A percentile compares a stretch with the other conserved stretches of the same genome.
phyloP scores from a whole-genome alignment of 2,113 vertebrate species.

The Copsychus sechellarum region DNA sequence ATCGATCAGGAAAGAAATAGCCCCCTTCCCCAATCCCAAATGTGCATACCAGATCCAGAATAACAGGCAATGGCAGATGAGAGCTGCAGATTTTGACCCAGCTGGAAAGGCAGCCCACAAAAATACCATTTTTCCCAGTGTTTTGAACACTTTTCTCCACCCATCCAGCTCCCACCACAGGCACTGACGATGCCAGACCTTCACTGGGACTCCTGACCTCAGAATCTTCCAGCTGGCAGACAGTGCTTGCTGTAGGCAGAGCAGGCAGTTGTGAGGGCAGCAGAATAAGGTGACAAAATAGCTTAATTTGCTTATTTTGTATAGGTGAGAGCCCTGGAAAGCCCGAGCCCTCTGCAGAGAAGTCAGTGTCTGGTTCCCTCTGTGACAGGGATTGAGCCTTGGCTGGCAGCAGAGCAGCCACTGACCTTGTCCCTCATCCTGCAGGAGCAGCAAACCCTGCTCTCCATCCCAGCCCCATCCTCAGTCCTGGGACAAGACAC shows the following conservation, averaged over 20 bases:
- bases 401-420: background rate
- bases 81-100: background rate
- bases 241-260: background rate
- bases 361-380: background rate
- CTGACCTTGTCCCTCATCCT: background rate
- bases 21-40: background rate
- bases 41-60: background rate
- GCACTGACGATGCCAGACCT: background rate
- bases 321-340: background rate
- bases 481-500: too few relatives aligned
- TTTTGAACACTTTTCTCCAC: background rate
- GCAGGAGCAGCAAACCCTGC: background rate
- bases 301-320: background rate
- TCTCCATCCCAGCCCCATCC: background rate
- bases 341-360: background rate
- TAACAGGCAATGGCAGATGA: background rate
- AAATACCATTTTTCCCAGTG: background rate
- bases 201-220: fast-evolving
- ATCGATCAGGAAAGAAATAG: background rate
- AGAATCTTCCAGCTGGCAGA: background rate
- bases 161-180: background rate
- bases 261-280: background rate
- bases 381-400: background rate
- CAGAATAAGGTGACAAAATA: background rate
- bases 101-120: background rate